Evolutionary conservation across 2,888 invertebrate genomes (phyloP).

Genomic region (Drosophila suboccidentalis): DNA sequence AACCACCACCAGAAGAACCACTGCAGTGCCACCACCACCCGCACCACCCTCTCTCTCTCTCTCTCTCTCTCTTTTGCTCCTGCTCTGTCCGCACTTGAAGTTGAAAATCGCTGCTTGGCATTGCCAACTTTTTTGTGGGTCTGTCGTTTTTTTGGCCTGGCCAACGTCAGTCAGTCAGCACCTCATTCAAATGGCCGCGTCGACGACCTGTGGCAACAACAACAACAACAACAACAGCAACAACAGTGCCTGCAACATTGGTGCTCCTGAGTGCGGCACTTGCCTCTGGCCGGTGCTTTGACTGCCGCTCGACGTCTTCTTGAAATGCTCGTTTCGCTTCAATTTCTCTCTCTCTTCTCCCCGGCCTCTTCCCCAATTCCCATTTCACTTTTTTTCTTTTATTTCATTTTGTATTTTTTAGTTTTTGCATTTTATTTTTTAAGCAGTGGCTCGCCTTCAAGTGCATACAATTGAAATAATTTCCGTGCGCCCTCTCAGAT

Average conservation of each 20-base stretch:
- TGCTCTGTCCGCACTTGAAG: constrained; percentile 56
- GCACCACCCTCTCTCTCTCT: background rate
- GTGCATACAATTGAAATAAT: constrained; percentile 84
- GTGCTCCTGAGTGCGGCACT: constrained; percentile 69
- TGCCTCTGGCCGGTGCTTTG: constrained; percentile 66
- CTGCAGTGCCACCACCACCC: constrained; percentile 14
- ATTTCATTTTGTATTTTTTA: constrained; percentile 2
- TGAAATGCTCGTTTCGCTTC: constrained; percentile 70
- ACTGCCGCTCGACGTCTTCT: constrained; percentile 71
- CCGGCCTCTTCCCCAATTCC: background rate
- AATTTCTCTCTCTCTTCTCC: constrained; percentile 16
- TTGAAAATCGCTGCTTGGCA: constrained; percentile 70
- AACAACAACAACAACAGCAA: constrained; percentile 6
- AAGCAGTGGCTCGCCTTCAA: constrained; percentile 51
- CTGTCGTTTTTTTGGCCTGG: constrained; percentile 37
- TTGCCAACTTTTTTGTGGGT: constrained; percentile 58
- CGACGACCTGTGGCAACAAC: constrained; percentile 50
- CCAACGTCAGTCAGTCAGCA: constrained; percentile 74
- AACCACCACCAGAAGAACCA: constrained; percentile 44
- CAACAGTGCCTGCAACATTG: constrained; percentile 28
- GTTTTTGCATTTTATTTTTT: constrained; percentile 23
- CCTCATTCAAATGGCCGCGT: constrained; percentile 80
- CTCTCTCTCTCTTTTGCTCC: background rate
- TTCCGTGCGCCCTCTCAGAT: constrained; percentile 65
- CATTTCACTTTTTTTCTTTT: constrained; percentile 1